Conservation (phyloP, 2,888 invertebrate species). For the Chrysolina americana region DNA sequence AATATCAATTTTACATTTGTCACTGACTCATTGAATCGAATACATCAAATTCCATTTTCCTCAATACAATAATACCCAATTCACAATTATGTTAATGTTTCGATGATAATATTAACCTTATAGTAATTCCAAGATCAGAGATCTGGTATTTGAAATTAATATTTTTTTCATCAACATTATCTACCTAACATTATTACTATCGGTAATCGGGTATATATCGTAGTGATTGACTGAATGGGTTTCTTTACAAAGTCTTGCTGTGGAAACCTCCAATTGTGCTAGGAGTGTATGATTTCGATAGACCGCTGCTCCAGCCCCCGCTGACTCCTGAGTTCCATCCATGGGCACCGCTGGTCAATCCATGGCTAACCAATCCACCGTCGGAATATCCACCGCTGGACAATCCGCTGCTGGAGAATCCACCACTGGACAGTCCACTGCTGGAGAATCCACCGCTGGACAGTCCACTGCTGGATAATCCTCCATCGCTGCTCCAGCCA, state of each 20-base stretch:
- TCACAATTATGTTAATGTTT: background rate
- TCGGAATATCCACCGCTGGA: background rate
- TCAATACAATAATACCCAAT: background rate
- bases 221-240: background rate
- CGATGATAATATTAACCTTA: background rate
- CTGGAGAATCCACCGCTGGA: background rate
- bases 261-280: conserved; percentile 33
- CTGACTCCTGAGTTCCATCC: conserved; percentile 9
- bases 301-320: too few species aligned
- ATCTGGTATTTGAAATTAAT: background rate
- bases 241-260: conserved; percentile 3
- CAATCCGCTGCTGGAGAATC: background rate
- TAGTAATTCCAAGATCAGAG: background rate
- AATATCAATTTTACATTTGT: background rate
- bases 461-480: background rate
- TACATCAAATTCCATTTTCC: background rate
- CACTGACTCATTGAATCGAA: conserved; percentile 13
- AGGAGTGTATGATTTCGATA: conserved; percentile 30
- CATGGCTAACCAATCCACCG: too few species aligned
- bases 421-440: background rate
- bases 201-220: background rate
- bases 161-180: background rate
- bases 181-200: background rate
- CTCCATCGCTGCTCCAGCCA: background rate
- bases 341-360: background rate